A percentile compares a stretch with the other conserved stretches of the same genome.
These are phyloP conservation scores for Frieseomelitta varia DNA, from an alignment of 1,140 invertebrate species.

Conservation along the genomic window DNA sequence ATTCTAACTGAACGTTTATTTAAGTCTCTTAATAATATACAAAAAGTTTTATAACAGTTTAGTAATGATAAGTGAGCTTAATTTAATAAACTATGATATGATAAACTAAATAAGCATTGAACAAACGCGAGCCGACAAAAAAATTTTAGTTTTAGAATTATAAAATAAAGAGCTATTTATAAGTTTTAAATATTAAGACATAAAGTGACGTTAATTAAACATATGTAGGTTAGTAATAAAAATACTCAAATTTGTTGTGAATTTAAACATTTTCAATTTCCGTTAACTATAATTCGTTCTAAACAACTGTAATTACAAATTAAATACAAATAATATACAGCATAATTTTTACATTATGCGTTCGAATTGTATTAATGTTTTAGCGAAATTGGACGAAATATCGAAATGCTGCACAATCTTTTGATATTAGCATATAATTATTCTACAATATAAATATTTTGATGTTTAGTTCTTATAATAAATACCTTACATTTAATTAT, in stretches of 20 bases:
- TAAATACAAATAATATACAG: conserved; percentile 55
- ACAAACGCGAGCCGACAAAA: too few species aligned
- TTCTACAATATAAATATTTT: conserved; percentile 63
- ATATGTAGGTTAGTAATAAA: background rate
- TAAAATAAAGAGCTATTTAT: too few species aligned
- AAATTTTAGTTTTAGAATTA: too few species aligned
- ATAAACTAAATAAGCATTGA: too few species aligned
- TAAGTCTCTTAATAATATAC: too few species aligned
- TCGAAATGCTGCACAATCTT: conserved; percentile 50
- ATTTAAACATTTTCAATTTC: conserved; percentile 19
- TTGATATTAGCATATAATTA: conserved; percentile 47
- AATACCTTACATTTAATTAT: conserved; percentile 45
- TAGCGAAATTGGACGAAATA: conserved; percentile 62
- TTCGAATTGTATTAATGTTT: conserved; percentile 51
- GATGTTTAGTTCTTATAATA: conserved; percentile 55
- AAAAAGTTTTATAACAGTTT: too few species aligned
- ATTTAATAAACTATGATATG: too few species aligned
- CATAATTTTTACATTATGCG: conserved; percentile 44
- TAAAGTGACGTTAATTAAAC: background rate
- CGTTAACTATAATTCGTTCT: conserved; percentile 40
- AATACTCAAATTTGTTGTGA: background rate
- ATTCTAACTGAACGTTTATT: too few species aligned
- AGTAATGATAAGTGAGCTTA: too few species aligned
- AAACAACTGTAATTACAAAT: conserved; percentile 45
- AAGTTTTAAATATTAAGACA: too few species aligned